Base-by-base conservation (phyloP, 2,113 vertebrate genomes). In the Trichechus manatus region DNA sequence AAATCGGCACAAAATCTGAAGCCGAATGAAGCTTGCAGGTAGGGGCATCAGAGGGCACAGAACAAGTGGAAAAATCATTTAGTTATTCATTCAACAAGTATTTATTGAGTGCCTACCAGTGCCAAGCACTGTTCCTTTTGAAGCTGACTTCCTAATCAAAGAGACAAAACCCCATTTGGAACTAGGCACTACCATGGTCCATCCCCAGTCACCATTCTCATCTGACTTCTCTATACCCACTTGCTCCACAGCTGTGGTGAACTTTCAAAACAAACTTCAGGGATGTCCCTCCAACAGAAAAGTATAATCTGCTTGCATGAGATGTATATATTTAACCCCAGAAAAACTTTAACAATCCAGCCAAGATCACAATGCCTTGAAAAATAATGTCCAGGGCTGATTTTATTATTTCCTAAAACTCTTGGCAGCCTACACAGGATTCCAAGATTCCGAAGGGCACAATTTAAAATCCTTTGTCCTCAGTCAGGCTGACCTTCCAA, bases 401-500 rank as follows among this genome's bases (percentile, higher is more conserved):
- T 85, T 93, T 97, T 93, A 91, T 87, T 82, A 50, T 94, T 97
- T 97, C 95, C 89, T 91, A 68, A 86, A 92, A 89, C 53, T 70
- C 95, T 50, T 79, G 59, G 91, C 88, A 85, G 66, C 81, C 77
- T 85, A 31, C 81, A 79, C 91, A 61, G 70, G 75, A 94, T 93
- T 88, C 94, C 75, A 72, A 91, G 83, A 97, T 86, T 97, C 97
- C 96, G 68, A 84, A 72, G 95, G 92, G 97, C 87, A 77, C 92
- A 92, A 93, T 94, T 96, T 96, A 96, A 91, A 96, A 93, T 85
- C 91, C 68, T 96, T 93, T 94, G 96, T 97, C 96, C 92, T 97
- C 93, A 5, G 74, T 81, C 74, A 91, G 42, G 33, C 85, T 96
- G 95, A 97, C 97, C 96, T 97, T 97, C 96, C 89, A 61, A 96